A percentile compares a stretch with the other conserved stretches of the same genome.
phyloP scores from a whole-genome alignment of 2,888 invertebrate genomes.

The Colletes collaris region DNA sequence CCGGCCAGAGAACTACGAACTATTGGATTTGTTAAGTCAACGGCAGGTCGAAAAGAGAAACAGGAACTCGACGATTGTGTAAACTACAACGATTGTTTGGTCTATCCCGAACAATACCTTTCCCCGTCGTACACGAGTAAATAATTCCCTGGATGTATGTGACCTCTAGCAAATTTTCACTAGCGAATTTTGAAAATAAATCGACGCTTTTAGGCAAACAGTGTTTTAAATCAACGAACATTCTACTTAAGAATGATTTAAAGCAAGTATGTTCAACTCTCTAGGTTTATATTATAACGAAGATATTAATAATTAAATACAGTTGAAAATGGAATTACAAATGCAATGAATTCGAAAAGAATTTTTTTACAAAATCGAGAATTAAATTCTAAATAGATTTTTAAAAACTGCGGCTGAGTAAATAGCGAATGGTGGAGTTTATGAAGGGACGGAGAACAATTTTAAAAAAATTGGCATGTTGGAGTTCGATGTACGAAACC shows the following conservation, averaged over 20 bases:
- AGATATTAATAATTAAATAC: too few relatives aligned
- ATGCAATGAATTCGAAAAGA: not conserved
- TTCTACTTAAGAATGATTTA: too few relatives aligned
- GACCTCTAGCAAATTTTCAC: too few relatives aligned
- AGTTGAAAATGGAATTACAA: slow-evolving; percentile 9
- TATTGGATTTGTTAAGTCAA: slow-evolving; percentile 63
- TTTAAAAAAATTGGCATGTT: not conserved
- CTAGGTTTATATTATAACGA: not conserved
- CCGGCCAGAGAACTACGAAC: slow-evolving; percentile 57
- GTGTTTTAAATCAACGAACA: too few relatives aligned
- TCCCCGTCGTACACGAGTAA: slow-evolving; percentile 1
- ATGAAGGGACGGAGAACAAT: not conserved
- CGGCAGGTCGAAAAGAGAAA: slow-evolving; percentile 34
- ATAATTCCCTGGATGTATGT: slow-evolving; percentile 22
- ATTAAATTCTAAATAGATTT: not conserved
- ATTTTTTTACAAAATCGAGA: slow-evolving; percentile 13
- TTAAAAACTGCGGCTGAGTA: not conserved
- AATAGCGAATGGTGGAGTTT: not conserved
- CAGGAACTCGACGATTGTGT: slow-evolving; percentile 15
- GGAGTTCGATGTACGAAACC: not conserved
- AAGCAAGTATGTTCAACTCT: not conserved
- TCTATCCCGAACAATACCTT: slow-evolving; percentile 2
- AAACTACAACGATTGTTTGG: slow-evolving; percentile 23
- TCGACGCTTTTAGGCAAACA: too few relatives aligned
- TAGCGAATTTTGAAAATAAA: too few relatives aligned